Base-by-base conservation (phyloP, 2,113 vertebrate species). In the Oxyruncus cristatus region DNA sequence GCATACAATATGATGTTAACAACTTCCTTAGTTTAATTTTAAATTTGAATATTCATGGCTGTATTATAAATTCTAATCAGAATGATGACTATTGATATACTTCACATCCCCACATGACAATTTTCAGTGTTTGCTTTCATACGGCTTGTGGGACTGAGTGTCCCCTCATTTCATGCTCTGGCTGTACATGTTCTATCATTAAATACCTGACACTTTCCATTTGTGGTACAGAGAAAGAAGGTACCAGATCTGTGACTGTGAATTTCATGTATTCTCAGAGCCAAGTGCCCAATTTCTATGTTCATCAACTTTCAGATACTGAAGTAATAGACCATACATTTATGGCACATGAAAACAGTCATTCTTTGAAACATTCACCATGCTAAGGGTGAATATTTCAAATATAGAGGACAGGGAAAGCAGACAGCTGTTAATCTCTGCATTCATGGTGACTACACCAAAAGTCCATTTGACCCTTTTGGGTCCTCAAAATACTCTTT, bases 11-110 rank as follows among this genome's bases (percentile, higher is more conserved):
- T 63, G 46, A 85, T 83, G 82, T 87, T 91, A 94, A 91, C 24
- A 56, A 83, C 74, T 89, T 95, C 72, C 55, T 85, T 70, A 37
- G 33, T 81, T 89, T 87, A 62, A 87, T 92, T 94, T 94, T 75
- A 77, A 61, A 76, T 91, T 75, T 82, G 49, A 93, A 55, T 61
- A 42, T 73, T 78, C 61, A 49, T 85, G 39, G 14, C 39, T 80
- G 8, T 49, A 78, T 85, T 91, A 77, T 63, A 80, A 91, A 80
- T 84, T 67, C 39, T 62, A 82, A 63, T 72, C 37, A 61, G 55
- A 89, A 91, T 58, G 5, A 62, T 86, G 59, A 20, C 12, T 82
- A 46, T 30, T 72, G 47, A 56, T 78, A 42, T 5, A 42, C n/a
- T 67, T 76, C 59, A 70, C 52, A 19, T 63, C 9, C 26, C 8